These are phyloP conservation scores for Gadus macrocephalus DNA, from an alignment of 2,113 vertebrate genomes.

Conservation along the genomic window DNA sequence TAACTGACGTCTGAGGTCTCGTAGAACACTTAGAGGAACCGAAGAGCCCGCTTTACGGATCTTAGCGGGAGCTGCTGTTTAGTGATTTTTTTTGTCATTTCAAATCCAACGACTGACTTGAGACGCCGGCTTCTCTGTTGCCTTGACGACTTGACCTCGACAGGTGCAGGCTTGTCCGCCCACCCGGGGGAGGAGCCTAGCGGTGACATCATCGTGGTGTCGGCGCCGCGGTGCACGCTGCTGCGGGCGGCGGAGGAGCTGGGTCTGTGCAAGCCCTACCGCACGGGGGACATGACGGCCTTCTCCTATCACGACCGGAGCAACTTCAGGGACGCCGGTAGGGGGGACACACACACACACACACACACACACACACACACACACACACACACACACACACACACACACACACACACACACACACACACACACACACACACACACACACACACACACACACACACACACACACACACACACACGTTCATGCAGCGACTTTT, in stretches of 20 bases:
- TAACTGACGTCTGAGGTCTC: too few species aligned
- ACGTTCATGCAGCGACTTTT: too few species aligned
- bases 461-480: neutral
- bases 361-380: neutral
- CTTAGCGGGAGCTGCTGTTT: too few species aligned
- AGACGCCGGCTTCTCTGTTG: too few species aligned
- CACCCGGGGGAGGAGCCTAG: constrained; percentile 74
- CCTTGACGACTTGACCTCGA: neutral
- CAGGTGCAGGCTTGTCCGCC: constrained; percentile 70
- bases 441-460: neutral
- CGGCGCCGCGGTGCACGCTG: constrained; percentile 71
- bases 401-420: neutral
- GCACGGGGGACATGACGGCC: constrained; percentile 61
- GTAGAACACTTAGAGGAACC: too few species aligned
- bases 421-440: neutral
- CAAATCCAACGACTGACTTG: too few species aligned
- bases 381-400: neutral
- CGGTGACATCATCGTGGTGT: constrained; percentile 70
- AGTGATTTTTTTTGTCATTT: too few species aligned
- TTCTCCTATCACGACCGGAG: constrained; percentile 70
- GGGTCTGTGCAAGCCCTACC: constrained; percentile 69
- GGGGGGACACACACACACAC: neutral
- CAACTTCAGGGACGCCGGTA: constrained; percentile 70
- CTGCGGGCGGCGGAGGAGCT: constrained; percentile 68
- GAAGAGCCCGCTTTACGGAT: too few species aligned